These are phyloP conservation scores for Acipenser transmontanus DNA, from an alignment of 2,797 vertebrate species.

Conservation along the genomic window DNA sequence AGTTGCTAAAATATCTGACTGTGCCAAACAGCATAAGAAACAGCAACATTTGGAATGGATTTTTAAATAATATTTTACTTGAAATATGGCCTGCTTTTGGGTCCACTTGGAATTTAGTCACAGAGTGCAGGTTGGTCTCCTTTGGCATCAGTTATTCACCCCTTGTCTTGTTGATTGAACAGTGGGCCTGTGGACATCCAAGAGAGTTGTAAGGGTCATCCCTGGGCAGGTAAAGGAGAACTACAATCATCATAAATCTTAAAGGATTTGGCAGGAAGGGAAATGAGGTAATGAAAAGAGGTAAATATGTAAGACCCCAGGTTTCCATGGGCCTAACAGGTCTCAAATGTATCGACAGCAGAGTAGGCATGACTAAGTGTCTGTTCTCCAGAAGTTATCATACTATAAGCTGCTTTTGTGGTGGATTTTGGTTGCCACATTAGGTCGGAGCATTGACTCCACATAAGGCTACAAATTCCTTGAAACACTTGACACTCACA, in stretches of 20 bases:
- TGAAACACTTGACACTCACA: not conserved
- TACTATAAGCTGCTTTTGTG: not conserved
- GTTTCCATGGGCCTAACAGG: not conserved
- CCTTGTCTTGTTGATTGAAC: not conserved
- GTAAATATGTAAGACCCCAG: conserved; percentile 9
- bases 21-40: too few relatives aligned
- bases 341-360: not conserved
- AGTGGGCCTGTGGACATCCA: not conserved
- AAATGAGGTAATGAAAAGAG: not conserved
- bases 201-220: conserved; percentile 6
- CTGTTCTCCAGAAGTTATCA: not conserved
- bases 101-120: too few relatives aligned
- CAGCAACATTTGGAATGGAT: too few relatives aligned
- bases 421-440: not conserved
- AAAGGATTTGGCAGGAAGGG: conserved; percentile 10
- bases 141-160: not conserved
- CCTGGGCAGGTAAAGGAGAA: not conserved
- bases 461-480: not conserved
- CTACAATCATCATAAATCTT: conserved; percentile 11
- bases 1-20: too few relatives aligned
- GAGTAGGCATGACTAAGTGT: not conserved
- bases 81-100: too few relatives aligned
- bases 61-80: too few relatives aligned
- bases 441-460: conserved; percentile 22
- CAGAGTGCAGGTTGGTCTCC: too few relatives aligned